Evolutionary conservation across 2,113 vertebrate genomes (phyloP).

Genomic region (Sander lucioperca): DNA sequence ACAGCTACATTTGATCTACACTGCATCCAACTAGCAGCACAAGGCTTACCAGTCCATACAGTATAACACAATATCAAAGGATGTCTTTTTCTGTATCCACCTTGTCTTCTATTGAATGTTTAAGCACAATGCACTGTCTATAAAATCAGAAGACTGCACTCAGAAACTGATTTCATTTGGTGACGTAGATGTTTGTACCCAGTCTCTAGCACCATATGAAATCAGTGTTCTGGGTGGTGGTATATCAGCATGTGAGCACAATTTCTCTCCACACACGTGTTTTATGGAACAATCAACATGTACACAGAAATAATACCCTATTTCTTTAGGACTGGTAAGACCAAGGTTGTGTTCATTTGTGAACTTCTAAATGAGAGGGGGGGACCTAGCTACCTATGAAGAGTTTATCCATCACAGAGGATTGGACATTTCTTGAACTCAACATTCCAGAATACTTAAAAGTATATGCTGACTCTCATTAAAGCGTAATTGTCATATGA

Average conservation of each 20-base stretch:
- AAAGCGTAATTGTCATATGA: too few species aligned
- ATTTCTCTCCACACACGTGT: too few species aligned
- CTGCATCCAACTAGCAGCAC: slow-evolving; percentile 9
- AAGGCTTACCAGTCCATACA: background rate
- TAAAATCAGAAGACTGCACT: slow-evolving; percentile 58
- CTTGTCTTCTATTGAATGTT: background rate
- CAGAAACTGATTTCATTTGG: slow-evolving; percentile 85
- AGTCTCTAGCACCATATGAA: slow-evolving; percentile 88
- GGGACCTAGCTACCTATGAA: too few species aligned
- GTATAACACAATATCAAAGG: background rate
- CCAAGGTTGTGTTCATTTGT: too few species aligned
- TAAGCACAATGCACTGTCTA: background rate
- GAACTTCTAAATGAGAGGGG: too few species aligned
- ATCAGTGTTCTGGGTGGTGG: slow-evolving; percentile 84
- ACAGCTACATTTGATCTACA: slow-evolving; percentile 18
- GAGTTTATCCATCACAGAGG: too few species aligned
- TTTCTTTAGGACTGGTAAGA: too few species aligned
- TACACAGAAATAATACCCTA: too few species aligned
- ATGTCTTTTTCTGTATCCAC: background rate
- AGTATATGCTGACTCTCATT: too few species aligned
- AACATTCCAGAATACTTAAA: too few species aligned
- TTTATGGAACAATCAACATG: too few species aligned
- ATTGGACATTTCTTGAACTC: too few species aligned
- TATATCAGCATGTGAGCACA: slow-evolving; percentile 54
- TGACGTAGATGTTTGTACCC: slow-evolving; percentile 82